A percentile compares a stretch with the other conserved stretches of the same genome.
Evolutionary conservation across 2,797 vertebrate species (phyloP).

Genomic region (Karalla daura): DNA sequence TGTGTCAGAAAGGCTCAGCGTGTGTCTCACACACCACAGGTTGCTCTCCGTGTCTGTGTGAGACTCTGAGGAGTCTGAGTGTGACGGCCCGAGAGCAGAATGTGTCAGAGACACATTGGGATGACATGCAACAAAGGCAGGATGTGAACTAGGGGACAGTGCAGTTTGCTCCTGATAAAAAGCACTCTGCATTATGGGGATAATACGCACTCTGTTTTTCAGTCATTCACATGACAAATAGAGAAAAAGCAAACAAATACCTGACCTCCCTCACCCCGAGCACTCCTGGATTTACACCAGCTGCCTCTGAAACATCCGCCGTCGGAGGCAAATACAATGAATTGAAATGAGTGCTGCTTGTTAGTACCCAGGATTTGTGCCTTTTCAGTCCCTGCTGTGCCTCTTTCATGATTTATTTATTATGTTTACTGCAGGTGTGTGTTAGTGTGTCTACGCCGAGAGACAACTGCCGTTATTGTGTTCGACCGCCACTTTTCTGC

Average conservation of each 20-base stretch:
- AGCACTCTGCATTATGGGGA: no score
- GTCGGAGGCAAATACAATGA: conserved; percentile 25
- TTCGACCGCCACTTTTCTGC: no score
- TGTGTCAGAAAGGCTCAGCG: no score
- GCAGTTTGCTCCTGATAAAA: no score
- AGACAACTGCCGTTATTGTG: neutral
- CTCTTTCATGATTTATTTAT: conserved; percentile 8
- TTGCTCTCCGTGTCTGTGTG: no score
- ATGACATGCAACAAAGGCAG: no score
- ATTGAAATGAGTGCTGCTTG: conserved; percentile 10
- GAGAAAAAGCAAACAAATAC: neutral
- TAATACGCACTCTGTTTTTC: no score
- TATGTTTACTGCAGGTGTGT: neutral
- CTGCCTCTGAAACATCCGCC: conserved; percentile 1
- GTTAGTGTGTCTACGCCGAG: neutral
- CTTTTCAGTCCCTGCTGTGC: neutral
- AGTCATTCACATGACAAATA: neutral
- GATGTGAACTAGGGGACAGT: no score
- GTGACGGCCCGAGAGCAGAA: no score
- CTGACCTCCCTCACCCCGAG: neutral
- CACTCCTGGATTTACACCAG: conserved; percentile 4
- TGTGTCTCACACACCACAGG: no score
- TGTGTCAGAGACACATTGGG: no score
- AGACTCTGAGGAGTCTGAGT: no score
- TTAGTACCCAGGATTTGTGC: neutral